These are phyloP conservation scores for Callimorpha dominula DNA, from an alignment of 2,888 invertebrate genomes.

Conservation along the genomic window DNA sequence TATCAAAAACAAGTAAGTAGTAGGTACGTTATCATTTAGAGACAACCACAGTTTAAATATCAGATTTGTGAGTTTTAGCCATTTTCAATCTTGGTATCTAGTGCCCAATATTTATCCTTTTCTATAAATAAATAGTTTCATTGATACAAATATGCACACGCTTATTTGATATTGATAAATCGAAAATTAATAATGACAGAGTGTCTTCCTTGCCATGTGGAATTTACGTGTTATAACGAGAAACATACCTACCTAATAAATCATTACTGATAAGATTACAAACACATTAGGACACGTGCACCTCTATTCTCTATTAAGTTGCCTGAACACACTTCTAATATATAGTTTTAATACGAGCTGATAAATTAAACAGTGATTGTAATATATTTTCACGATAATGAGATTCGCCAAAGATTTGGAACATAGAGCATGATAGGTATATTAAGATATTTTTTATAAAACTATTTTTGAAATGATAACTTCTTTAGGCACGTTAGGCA, in stretches of 20 bases:
- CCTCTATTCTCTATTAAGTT: not conserved
- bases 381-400: not conserved
- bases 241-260: not conserved
- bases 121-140: not conserved
- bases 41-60: too few relatives aligned
- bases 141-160: not conserved
- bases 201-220: too few relatives aligned
- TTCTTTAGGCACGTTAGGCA: too few relatives aligned
- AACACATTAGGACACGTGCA: not conserved
- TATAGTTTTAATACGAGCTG: not conserved
- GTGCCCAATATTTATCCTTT: too few relatives aligned
- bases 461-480: too few relatives aligned
- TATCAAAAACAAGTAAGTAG: too few relatives aligned
- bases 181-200: not conserved
- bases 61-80: too few relatives aligned
- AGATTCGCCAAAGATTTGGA: not conserved
- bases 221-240: not conserved
- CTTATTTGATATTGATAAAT: not conserved
- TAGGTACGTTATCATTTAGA: too few relatives aligned
- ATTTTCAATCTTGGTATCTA: too few relatives aligned
- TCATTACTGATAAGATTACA: not conserved
- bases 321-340: not conserved
- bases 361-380: constrained; percentile 14
- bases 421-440: not conserved
- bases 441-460: too few relatives aligned